These are phyloP conservation scores for Protonemura montana DNA, from an alignment of 2,888 invertebrate genomes.

Conservation along the genomic window DNA sequence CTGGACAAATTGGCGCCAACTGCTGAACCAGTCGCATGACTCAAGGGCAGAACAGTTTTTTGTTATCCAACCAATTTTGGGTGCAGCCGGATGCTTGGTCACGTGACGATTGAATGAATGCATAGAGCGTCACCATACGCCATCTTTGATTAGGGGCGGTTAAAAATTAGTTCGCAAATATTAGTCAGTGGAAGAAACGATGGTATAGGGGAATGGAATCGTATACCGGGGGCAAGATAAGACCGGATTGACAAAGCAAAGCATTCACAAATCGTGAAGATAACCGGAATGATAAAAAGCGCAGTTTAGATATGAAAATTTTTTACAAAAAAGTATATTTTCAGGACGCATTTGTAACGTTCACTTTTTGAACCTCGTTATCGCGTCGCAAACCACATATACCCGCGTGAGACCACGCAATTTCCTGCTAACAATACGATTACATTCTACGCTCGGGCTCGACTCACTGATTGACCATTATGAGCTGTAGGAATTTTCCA, in stretches of 20 bases:
- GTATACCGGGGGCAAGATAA: neutral
- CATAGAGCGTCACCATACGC: neutral
- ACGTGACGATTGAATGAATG: neutral
- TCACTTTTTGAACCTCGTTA: neutral
- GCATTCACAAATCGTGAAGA: neutral
- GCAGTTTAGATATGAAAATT: neutral
- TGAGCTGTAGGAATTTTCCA: neutral
- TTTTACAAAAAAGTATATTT: neutral
- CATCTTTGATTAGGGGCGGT: constrained; percentile 7
- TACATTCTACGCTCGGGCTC: neutral
- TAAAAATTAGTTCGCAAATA: constrained; percentile 18
- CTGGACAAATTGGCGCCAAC: constrained; percentile 13
- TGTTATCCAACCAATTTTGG: constrained; percentile 8
- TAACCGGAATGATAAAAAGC: neutral
- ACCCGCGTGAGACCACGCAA: neutral
- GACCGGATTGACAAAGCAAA: neutral
- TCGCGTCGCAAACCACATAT: neutral
- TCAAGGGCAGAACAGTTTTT: neutral
- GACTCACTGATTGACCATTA: neutral
- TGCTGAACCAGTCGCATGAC: neutral
- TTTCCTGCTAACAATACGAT: neutral
- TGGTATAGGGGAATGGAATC: neutral
- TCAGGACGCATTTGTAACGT: neutral
- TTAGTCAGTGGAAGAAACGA: neutral
- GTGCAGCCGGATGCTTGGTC: constrained; percentile 15